These are phyloP conservation scores for Tetranychus piercei DNA, from an alignment of 2,888 invertebrate genomes.

Conservation along the genomic window DNA sequence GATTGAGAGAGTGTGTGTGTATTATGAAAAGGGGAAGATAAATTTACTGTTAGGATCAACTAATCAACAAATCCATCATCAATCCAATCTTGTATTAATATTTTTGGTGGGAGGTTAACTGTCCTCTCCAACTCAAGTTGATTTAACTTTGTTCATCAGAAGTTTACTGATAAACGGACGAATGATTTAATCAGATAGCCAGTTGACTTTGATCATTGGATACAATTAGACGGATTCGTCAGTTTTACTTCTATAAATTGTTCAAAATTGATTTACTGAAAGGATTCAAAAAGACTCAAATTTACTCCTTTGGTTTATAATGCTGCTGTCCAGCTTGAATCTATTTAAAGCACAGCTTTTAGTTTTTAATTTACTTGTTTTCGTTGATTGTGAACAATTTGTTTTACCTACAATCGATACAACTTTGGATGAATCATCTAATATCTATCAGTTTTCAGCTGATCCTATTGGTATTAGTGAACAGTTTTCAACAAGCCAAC, in stretches of 20 bases:
- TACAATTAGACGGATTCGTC: background rate
- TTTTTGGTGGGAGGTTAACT: no score
- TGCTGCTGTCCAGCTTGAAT: no score
- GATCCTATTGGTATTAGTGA: background rate
- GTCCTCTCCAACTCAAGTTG: no score
- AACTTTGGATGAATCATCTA: background rate
- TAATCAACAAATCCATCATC: background rate
- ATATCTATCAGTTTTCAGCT: background rate
- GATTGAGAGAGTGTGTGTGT: no score
- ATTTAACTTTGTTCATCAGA: no score
- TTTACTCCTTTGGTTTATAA: no score
- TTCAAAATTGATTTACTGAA: background rate
- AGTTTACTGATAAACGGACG: background rate
- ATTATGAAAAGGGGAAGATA: no score
- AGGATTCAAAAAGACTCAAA: no score
- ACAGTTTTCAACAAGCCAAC: background rate
- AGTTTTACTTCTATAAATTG: background rate
- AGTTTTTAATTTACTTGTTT: background rate
- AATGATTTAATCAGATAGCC: background rate
- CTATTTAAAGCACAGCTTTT: background rate
- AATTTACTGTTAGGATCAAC: background rate
- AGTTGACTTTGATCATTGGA: background rate
- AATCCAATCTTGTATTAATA: no score
- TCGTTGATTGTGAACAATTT: background rate
- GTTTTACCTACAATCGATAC: background rate